Conservation (phyloP, 2,113 vertebrate species). For the Rhizomys pruinosus region DNA sequence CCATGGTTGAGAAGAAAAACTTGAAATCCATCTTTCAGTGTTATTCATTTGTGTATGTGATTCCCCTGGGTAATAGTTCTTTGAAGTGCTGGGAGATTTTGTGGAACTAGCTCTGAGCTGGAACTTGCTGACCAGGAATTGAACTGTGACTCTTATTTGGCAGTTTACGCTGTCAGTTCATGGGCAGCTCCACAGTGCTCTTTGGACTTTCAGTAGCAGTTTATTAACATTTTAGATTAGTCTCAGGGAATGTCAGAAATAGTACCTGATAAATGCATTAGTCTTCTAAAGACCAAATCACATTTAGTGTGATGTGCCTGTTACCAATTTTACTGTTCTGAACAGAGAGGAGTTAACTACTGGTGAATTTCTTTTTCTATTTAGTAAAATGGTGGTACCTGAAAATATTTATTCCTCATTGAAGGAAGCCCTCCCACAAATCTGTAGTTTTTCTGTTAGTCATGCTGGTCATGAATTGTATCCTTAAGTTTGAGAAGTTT, state of each 20-base stretch:
- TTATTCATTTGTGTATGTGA: neutral
- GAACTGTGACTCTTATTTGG: conserved; percentile 71
- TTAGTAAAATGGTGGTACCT: conserved; percentile 40
- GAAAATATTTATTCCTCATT: conserved; percentile 47
- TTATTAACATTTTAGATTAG: conserved; percentile 78
- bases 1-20: conserved; percentile 44
- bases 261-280: conserved; percentile 73
- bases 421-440: conserved; percentile 3
- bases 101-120: neutral
- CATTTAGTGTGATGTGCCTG: conserved; percentile 30
- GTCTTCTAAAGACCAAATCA: conserved; percentile 69
- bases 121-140: conserved; percentile 56
- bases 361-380: conserved; percentile 64
- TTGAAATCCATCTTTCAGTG: conserved; percentile 16
- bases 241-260: conserved; percentile 71
- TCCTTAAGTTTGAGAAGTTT: conserved; percentile 38
- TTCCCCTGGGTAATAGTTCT: neutral
- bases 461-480: conserved; percentile 15
- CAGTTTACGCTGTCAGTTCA: conserved; percentile 75
- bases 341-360: conserved; percentile 45
- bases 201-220: conserved; percentile 80
- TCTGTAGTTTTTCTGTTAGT: conserved; percentile 59
- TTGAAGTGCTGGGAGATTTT: conserved; percentile 44
- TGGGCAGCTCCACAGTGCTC: conserved; percentile 67
- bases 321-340: conserved; percentile 68